Evolutionary conservation across 2,888 invertebrate species (phyloP).

Genomic region (Euphydryas editha): DNA sequence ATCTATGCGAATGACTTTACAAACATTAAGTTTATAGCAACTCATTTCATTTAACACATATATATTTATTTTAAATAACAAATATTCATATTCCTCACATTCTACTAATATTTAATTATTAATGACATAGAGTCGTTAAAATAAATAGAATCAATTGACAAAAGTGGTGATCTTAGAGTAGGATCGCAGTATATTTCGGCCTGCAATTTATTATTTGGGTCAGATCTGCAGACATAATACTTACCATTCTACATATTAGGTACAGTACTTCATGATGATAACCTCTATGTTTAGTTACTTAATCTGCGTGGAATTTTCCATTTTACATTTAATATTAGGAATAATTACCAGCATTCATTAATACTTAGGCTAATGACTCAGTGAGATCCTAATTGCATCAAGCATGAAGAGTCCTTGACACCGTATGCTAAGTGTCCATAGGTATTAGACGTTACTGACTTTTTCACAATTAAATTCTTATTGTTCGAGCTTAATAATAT

Average conservation of each 20-base stretch:
- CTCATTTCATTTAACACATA: no score
- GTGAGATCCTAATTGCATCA: slow-evolving; percentile 28
- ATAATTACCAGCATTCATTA: slow-evolving; percentile 42
- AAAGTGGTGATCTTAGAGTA: slow-evolving; percentile 19
- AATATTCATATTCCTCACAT: neutral
- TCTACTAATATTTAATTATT: neutral
- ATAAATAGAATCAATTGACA: slow-evolving; percentile 20
- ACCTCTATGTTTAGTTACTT: slow-evolving; percentile 65
- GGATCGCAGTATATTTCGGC: slow-evolving; percentile 35
- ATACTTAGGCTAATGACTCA: slow-evolving; percentile 26
- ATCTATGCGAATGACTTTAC: no score
- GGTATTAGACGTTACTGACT: slow-evolving; percentile 16
- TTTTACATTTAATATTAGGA: slow-evolving; percentile 37
- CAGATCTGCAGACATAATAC: slow-evolving; percentile 51
- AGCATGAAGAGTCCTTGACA: slow-evolving; percentile 27
- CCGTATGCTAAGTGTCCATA: slow-evolving; percentile 22
- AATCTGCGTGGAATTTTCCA: slow-evolving; percentile 63
- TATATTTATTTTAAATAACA: neutral
- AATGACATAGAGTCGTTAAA: slow-evolving; percentile 7
- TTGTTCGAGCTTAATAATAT: neutral
- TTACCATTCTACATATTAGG: slow-evolving; percentile 51
- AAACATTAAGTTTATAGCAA: no score
- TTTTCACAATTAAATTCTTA: neutral
- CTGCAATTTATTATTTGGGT: slow-evolving; percentile 47
- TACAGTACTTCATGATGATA: slow-evolving; percentile 54